These are phyloP conservation scores for Amphipyra berbera DNA, from an alignment of 2,888 invertebrate genomes.

Conservation along the genomic window DNA sequence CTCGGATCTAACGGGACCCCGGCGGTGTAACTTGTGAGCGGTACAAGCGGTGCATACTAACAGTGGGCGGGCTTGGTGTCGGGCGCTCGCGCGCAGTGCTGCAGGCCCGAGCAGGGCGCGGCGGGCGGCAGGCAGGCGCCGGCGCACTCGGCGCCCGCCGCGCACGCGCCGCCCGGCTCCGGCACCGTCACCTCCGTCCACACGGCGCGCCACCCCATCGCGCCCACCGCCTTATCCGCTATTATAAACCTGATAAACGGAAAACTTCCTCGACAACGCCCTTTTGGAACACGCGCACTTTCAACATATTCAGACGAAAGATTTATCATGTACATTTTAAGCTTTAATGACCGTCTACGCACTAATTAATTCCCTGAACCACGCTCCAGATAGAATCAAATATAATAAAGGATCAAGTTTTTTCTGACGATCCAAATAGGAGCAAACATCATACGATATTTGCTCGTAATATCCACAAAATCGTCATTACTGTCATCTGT, in stretches of 20 bases:
- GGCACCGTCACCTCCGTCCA: conserved; percentile 97
- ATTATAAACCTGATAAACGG: conserved; percentile 94
- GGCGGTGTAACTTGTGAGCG: background rate
- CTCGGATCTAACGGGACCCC: conserved; percentile 5
- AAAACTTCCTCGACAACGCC: conserved; percentile 8
- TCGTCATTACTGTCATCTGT: background rate
- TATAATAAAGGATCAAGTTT: too few species aligned
- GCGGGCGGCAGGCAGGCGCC: conserved; percentile 81
- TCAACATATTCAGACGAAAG: background rate
- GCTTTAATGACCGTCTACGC: background rate
- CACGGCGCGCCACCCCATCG: conserved; percentile 97
- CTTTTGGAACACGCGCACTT: background rate
- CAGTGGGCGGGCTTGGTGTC: conserved; percentile 92
- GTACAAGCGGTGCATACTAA: conserved; percentile 89
- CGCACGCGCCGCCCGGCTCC: conserved; percentile 84
- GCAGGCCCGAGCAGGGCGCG: conserved; percentile 83
- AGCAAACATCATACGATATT: too few species aligned
- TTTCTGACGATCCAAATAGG: too few species aligned
- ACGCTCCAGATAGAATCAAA: too few species aligned
- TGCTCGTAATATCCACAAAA: background rate
- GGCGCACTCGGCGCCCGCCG: conserved; percentile 67
- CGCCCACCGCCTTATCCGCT: conserved; percentile 98
- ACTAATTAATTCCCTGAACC: too few species aligned
- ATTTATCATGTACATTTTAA: background rate
- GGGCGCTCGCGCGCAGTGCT: conserved; percentile 93